Evolutionary conservation across 2,888 invertebrate genomes (phyloP), one percentile per base, ranked within the genome.

Genomic region (Gortyna flavago): DNA sequence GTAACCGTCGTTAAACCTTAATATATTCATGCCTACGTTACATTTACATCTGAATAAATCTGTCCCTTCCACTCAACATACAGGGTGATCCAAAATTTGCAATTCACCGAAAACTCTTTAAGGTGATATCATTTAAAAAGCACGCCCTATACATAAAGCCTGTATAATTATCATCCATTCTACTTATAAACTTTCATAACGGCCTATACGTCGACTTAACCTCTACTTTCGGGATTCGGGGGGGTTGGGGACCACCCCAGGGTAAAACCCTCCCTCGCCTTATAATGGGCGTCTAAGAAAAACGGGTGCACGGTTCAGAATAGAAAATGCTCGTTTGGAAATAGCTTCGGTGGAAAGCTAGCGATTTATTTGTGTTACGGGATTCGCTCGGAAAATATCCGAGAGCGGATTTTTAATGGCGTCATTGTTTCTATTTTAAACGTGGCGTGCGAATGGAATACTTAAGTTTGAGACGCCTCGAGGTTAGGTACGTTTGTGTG

Each of bases 101-200:
- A 91, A 92, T 93, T 92, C 89, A 86, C 88, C 85, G 85, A 89
- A 92, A 93, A 93, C 92, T 93, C 93, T 93, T 93, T 91, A 90
- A 94, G 93, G 93, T 93, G 94, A 94, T 95, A 95, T 92, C 94
- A 92, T 91, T 94, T 93, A 94, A 94, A 94, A 94, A 94, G 94
- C 96, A 95, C 95, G 94, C 94, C 92, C 91, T 92, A 92, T 93
- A 95, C 95, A 94, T 96, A 95, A 94, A 95, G 89, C 94, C 91
- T 93, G 93, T 94, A 95, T 96, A 96, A 96, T 96, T 96, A 96
- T 96, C 96, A 96, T 96, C 96, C 95, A 94, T 96, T 96, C 94
- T 95, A 96, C 96, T 96, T 96, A 96, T 96, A 96, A 96, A 96
- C 95, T 96, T 96, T 96, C 95, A 95, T 95, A 96, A 96, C 94